Base-by-base conservation (phyloP, 1,140 invertebrate genomes). In the Melipona quadrifasciata region DNA sequence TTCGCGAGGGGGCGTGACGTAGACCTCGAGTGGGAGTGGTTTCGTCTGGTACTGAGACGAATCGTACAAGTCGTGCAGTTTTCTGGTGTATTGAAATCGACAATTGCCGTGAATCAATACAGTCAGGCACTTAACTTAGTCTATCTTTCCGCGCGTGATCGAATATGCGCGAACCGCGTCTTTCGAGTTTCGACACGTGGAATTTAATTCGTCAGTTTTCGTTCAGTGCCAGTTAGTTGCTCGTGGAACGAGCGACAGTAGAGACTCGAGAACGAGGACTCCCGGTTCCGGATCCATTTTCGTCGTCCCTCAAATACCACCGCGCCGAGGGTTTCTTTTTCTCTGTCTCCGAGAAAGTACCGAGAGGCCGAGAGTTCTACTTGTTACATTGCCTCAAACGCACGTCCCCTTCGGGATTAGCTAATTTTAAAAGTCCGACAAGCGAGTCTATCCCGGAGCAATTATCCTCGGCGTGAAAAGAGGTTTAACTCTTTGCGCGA, bases 281-380 rank as follows among this genome's bases (percentile, higher is more conserved):
- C 85, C 78, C 61, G 74, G 87, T 85, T 88, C 84, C 75, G 75
- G 51, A 80, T 85, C 87, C 61, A 76, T 78, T 85, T 82, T 31
- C 39, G 67, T 89, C 82, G 77, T 84, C 75, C 78, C 82, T 57
- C 57, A 65, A 77, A 39, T 75, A 34, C 19, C 19, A 31, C 51
- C 68, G 47, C 72, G 47, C 10, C 78, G 61, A 39, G 55, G n/a
- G 76, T n/a, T 73, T 77, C 75, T 86, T 85, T 86, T 64, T 76
- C 76, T 64, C 39, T 10, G 58, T 53, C 71, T 58, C 11, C n/a
- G 17, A 21, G 34, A 47, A 47, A 31, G 27, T n/a, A 16, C 24
- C 68, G 17, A 19, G 17, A 19, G 16, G 53, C 24, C 71, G 76
- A 53, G 86, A 86, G 86, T 78, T 82, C 79, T 64, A 74, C 80